Percentiles rank a stretch among this genome's conserved stretches.
Evolutionary conservation across 2,797 vertebrate species (phyloP).

Genomic region (Euthynnus affinis): DNA sequence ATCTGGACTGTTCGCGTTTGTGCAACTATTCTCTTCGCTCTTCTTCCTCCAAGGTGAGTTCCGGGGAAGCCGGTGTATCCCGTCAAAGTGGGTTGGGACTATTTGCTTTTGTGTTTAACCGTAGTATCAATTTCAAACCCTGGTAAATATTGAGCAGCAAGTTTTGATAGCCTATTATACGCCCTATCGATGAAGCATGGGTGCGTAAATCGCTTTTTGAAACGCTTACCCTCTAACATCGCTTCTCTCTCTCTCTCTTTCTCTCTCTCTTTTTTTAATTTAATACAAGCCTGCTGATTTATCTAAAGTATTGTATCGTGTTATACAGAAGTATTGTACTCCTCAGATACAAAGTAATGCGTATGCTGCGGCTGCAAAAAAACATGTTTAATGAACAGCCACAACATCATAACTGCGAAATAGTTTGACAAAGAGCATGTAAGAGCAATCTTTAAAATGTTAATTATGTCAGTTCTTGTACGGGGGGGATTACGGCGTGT

Average conservation of each 20-base stretch:
- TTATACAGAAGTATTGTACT: not conserved
- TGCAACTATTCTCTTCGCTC: conserved; percentile 61
- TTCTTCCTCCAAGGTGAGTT: conserved; percentile 83
- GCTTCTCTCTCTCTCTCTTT: too few species aligned
- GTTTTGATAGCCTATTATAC: conserved; percentile 47
- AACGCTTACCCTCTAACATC: not conserved
- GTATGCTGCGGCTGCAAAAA: not conserved
- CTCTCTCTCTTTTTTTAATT: too few species aligned
- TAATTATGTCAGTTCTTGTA: not conserved
- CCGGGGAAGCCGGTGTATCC: conserved; percentile 27
- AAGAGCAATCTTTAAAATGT: too few species aligned
- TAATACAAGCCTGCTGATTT: too few species aligned
- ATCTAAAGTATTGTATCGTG: not conserved
- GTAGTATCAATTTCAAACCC: conserved; percentile 28
- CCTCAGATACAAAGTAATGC: too few species aligned
- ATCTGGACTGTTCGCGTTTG: conserved; percentile 59
- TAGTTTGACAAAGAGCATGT: not conserved
- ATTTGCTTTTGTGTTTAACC: conserved; percentile 16
- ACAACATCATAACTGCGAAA: not conserved
- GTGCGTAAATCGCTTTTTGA: not conserved
- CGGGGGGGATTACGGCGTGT: not conserved
- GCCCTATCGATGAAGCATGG: conserved; percentile 2
- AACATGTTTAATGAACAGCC: not conserved
- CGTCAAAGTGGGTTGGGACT: conserved; percentile 5
- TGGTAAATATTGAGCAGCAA: conserved; percentile 14